phyloP scores from a whole-genome alignment of 2,888 invertebrate genomes.

The Epistrophe eligans region DNA sequence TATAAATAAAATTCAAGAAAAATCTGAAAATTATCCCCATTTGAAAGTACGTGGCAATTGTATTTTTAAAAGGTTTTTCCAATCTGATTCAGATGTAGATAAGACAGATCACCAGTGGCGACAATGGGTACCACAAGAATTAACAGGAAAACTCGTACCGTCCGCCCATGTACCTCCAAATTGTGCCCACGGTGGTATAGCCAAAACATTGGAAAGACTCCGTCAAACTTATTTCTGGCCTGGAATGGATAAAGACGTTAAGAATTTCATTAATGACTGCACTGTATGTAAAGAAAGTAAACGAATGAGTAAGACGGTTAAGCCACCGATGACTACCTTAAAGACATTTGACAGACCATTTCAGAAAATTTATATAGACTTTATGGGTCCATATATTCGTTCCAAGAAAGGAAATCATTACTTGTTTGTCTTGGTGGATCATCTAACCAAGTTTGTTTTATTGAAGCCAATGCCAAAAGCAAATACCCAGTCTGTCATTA shows the following conservation, averaged over 20 bases:
- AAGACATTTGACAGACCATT: slow-evolving; percentile 22
- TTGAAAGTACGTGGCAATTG: slow-evolving; percentile 26
- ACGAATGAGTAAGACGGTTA: not conserved
- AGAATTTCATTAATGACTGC: slow-evolving; percentile 17
- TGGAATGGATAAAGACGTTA: slow-evolving; percentile 48
- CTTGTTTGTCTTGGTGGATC: slow-evolving; percentile 1
- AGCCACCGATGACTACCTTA: slow-evolving; percentile 5
- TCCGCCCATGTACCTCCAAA: slow-evolving; percentile 1
- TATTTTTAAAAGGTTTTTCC: slow-evolving; percentile 37
- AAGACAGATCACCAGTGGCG: not conserved
- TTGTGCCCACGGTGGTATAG: slow-evolving; percentile 42
- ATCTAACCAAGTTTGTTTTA: not conserved
- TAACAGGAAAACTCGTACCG: not conserved
- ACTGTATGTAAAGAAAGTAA: slow-evolving; percentile 29
- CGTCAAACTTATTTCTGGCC: no score
- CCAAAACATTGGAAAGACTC: slow-evolving; percentile 43
- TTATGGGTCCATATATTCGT: slow-evolving; percentile 56
- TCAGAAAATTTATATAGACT: slow-evolving; percentile 63
- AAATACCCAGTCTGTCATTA: not conserved
- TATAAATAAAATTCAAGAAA: not conserved
- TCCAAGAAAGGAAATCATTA: slow-evolving; percentile 9
- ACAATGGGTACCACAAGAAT: slow-evolving; percentile 8
- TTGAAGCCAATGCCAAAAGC: no score
- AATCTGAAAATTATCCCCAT: not conserved
- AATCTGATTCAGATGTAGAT: slow-evolving; percentile 5